Evolutionary conservation across 2,113 vertebrate species (phyloP).

Genomic region (Rhineura floridana): DNA sequence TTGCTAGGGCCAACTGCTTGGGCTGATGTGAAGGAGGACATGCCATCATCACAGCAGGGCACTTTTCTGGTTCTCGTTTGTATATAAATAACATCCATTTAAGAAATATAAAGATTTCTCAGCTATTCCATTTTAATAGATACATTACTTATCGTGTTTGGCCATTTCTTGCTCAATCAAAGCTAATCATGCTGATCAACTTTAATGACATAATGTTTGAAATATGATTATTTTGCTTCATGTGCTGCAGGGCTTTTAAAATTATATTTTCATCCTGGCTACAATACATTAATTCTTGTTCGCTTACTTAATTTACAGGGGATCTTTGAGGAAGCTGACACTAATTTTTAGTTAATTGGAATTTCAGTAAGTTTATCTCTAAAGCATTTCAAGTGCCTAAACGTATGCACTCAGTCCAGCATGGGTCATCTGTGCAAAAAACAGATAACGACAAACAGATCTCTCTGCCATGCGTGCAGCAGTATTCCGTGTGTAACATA

Average conservation of each 20-base stretch:
- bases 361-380: conserved; percentile 23
- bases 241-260: conserved; percentile 38
- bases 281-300: conserved; percentile 52
- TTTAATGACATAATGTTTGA: conserved; percentile 51
- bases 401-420: background rate
- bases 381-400: conserved; percentile 18
- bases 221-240: conserved; percentile 54
- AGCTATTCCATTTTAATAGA: conserved; percentile 39
- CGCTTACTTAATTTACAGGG: conserved; percentile 53
- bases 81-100: background rate
- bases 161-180: conserved; percentile 53
- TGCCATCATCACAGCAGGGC: background rate
- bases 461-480: background rate
- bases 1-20: background rate
- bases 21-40: too few species aligned
- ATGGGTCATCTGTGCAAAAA: background rate
- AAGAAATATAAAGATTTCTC: conserved; percentile 29
- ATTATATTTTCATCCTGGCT: conserved; percentile 43
- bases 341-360: conserved; percentile 50
- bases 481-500: background rate
- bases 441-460: background rate
- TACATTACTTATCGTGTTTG: conserved; percentile 44
- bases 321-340: conserved; percentile 36
- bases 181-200: conserved; percentile 54
- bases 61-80: background rate